phyloP scores from a whole-genome alignment of 2,113 vertebrate genomes.

The Rhombomys opimus region DNA sequence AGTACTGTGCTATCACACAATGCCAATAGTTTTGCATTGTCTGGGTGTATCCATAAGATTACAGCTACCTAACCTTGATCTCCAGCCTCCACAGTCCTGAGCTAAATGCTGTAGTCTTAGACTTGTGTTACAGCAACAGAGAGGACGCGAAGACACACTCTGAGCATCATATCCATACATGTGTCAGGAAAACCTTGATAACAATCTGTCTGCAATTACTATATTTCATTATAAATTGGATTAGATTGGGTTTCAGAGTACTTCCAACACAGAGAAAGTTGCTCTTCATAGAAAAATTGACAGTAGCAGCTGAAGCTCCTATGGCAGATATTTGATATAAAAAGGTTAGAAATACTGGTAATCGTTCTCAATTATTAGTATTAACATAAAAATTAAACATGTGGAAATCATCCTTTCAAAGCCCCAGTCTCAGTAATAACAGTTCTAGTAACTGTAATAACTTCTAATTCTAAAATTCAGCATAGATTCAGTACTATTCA shows the following conservation, averaged over 20 bases:
- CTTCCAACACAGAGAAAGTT: neutral
- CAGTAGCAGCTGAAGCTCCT: neutral
- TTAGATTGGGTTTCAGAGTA: neutral
- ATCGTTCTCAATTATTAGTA: neutral
- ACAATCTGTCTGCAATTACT: neutral
- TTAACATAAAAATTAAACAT: neutral
- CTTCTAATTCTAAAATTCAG: neutral
- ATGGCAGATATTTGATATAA: neutral
- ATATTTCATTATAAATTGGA: neutral
- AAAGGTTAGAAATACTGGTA: neutral
- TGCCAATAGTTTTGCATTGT: neutral
- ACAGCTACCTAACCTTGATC: neutral
- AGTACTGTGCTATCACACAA: neutral
- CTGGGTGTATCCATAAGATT: neutral
- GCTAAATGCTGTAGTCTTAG: neutral
- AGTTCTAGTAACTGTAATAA: neutral
- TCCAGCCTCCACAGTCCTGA: neutral
- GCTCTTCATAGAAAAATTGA: neutral
- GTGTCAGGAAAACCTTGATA: neutral
- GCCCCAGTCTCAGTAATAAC: neutral
- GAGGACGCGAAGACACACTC: neutral
- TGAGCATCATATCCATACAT: neutral
- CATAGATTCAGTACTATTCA: neutral
- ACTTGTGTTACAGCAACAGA: neutral
- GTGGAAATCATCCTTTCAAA: neutral